Base-by-base conservation (phyloP, 2,888 invertebrate genomes). In the Fragum whitleyi region DNA sequence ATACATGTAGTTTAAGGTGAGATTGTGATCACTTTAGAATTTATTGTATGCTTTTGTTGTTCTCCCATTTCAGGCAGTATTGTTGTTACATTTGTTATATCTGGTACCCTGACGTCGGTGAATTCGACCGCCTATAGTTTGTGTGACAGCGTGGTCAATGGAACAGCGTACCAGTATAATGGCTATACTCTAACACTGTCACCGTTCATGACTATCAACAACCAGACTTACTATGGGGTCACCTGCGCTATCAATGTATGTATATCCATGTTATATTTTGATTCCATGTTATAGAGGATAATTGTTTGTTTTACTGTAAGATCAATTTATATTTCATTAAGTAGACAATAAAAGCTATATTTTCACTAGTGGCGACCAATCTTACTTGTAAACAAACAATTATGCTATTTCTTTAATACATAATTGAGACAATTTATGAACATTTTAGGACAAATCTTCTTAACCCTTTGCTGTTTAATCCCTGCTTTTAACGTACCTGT, bases 1-100 rank as follows among this genome's bases (percentile, higher is more conserved):
- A n/a, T n/a, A n/a, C n/a, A n/a, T n/a, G n/a, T n/a, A n/a, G n/a
- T n/a, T n/a, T n/a, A n/a, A n/a, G n/a, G n/a, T n/a, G n/a, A n/a
- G n/a, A n/a, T n/a, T n/a, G n/a, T n/a, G n/a, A n/a, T n/a, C n/a
- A n/a, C n/a, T n/a, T n/a, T n/a, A n/a, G n/a, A n/a, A n/a, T n/a
- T n/a, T n/a, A 36, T 36, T 36, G 32, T 36, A 6, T 36, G 9
- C 32, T 36, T 36, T 6, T 36, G 9, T 16, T 53, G 11, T 67
- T n/a, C 9, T 73, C 53, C 28, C 11, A 72, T 79, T 82, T 2
- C 86, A 89, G 89, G 89, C 0, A 89, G 89, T 79, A 88, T 89
- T 5, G 73, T 88, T 2, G 86, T 88, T 14, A 86, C 86, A 2
- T 80, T 88, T 36, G 76, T 76, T 11, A 70, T 89, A 29, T 77